A percentile compares a stretch with the other conserved stretches of the same genome.
phyloP scores from a whole-genome alignment of 1,140 invertebrate genomes.

The Drosophila arizonae region DNA sequence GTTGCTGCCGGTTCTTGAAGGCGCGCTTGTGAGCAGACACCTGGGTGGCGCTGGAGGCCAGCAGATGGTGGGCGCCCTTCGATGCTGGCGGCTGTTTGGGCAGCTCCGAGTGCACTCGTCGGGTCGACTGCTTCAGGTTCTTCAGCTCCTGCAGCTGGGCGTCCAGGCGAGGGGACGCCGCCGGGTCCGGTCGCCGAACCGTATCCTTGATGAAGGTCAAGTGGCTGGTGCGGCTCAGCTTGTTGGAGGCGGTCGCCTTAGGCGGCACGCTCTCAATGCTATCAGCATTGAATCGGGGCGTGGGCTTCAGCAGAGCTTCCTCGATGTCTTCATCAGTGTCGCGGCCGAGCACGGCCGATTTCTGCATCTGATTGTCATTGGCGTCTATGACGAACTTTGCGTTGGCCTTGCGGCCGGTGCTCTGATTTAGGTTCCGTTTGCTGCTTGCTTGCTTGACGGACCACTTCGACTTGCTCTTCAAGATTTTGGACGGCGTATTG shows the following conservation, averaged over 20 bases:
- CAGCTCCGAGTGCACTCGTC: neutral
- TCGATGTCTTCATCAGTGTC: neutral
- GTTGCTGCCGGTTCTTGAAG: conserved; percentile 46
- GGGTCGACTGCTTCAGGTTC: neutral
- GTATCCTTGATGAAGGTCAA: neutral
- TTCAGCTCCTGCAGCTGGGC: conserved; percentile 7
- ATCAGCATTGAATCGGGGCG: no score
- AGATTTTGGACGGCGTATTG: neutral
- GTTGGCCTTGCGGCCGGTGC: no score
- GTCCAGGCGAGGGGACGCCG: no score
- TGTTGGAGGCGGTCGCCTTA: conserved; percentile 2
- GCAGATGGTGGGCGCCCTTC: conserved; percentile 34
- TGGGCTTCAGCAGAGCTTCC: no score
- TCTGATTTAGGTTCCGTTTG: neutral
- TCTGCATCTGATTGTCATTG: neutral
- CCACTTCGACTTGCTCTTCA: neutral
- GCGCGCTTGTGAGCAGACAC: conserved; percentile 47
- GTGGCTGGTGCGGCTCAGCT: conserved; percentile 39
- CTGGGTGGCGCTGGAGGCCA: conserved; percentile 48
- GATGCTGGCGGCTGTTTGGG: neutral
- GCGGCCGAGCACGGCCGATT: neutral
- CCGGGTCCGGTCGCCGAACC: neutral
- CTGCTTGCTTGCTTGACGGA: neutral
- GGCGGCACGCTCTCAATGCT: no score
- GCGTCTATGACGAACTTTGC: no score